Percentiles rank a stretch among this genome's conserved stretches.
Evolutionary conservation across 2,888 invertebrate genomes (phyloP).

Genomic region (Eupeodes luniger): DNA sequence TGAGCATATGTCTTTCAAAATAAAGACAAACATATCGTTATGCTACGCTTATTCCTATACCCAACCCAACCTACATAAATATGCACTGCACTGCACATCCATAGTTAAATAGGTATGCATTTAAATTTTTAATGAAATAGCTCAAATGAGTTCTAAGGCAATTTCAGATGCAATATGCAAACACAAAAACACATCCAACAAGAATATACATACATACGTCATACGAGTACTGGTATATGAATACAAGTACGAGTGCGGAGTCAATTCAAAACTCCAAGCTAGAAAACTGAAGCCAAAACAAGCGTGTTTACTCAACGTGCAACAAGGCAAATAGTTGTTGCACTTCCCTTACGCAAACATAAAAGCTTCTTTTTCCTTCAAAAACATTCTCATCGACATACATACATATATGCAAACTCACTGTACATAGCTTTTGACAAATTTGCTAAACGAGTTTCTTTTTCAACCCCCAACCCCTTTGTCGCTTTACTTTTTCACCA

Average conservation of each 20-base stretch:
- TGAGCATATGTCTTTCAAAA: no score
- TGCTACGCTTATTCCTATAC: no score
- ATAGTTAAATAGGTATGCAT: slow-evolving; percentile 20
- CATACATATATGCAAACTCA: neutral
- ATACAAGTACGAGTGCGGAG: neutral
- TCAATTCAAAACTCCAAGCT: slow-evolving; percentile 6
- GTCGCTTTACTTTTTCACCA: neutral
- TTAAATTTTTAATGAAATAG: slow-evolving; percentile 76
- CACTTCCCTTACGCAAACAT: slow-evolving; percentile 51
- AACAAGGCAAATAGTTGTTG: slow-evolving; percentile 73
- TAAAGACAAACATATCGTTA: no score
- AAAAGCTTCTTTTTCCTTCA: neutral
- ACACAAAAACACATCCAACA: slow-evolving; percentile 38
- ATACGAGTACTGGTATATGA: no score
- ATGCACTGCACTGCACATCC: neutral
- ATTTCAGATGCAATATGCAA: slow-evolving; percentile 74
- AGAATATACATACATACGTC: neutral
- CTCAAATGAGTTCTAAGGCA: slow-evolving; percentile 74
- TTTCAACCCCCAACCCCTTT: neutral
- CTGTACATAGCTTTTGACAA: slow-evolving; percentile 63
- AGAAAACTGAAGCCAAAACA: neutral
- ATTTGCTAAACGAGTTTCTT: slow-evolving; percentile 64
- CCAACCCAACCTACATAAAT: no score
- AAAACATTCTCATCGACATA: neutral
- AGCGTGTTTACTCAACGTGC: slow-evolving; percentile 64